phyloP scores from a whole-genome alignment of 30 jellyfish, hydroid and myxozoan species.

The Calvadosia cruxmelitensis region DNA sequence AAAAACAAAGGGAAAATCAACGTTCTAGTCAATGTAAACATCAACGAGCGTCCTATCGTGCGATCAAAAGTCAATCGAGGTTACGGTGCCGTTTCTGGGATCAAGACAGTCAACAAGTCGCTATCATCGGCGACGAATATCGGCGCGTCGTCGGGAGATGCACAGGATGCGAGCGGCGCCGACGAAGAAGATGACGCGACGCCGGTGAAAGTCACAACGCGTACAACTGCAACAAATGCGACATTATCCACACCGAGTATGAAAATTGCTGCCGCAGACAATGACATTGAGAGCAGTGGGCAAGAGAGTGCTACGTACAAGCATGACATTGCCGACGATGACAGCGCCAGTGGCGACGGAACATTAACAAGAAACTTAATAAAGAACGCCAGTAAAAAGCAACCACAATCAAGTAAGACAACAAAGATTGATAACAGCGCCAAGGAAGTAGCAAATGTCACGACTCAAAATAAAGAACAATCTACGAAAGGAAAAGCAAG shows the following conservation, averaged over 20 bases:
- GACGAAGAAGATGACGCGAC: constrained; percentile 30
- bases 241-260: too few relatives aligned
- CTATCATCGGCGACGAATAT: background rate
- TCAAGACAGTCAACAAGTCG: background rate
- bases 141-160: constrained; percentile 2
- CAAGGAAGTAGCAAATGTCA: constrained; percentile 4
- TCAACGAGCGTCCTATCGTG: constrained; percentile 71
- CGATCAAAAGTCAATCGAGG: constrained; percentile 23
- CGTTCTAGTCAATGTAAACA: constrained; percentile 91
- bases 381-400: background rate
- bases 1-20: constrained; percentile 75
- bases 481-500: too few relatives aligned
- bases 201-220: too few relatives aligned
- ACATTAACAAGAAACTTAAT: background rate
- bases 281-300: background rate
- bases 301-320: background rate
- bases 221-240: too few relatives aligned
- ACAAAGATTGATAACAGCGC: background rate
- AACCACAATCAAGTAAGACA: background rate
- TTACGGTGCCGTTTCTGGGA: background rate
- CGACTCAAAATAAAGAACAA: too few relatives aligned
- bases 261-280: too few relatives aligned
- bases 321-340: constrained; percentile 17
- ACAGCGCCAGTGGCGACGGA: constrained; percentile 12
- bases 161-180: constrained; percentile 17